A percentile compares a stretch with the other conserved stretches of the same genome.
These are phyloP conservation scores for Lophura nycthemera DNA, from an alignment of 2,113 vertebrate species.

Conservation along the genomic window DNA sequence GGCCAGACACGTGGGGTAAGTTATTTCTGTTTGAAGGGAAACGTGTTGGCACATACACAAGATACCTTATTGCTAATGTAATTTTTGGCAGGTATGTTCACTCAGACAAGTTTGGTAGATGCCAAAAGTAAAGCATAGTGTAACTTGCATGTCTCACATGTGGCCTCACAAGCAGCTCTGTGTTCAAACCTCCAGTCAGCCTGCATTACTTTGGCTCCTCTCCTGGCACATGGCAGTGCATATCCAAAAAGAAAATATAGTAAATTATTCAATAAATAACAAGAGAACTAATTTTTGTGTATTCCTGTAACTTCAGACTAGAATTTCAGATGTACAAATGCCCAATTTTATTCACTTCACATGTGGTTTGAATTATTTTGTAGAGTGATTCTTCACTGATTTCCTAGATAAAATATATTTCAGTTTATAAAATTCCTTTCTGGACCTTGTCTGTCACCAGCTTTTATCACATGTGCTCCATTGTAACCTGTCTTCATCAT, in stretches of 20 bases:
- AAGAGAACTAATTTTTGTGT: background rate
- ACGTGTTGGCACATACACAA: slow-evolving; percentile 15
- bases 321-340: slow-evolving; percentile 11
- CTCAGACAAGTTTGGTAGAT: background rate
- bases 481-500: slow-evolving; percentile 23
- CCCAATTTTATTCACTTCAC: background rate
- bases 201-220: background rate
- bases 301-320: background rate
- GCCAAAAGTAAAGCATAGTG: background rate
- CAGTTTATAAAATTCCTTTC: slow-evolving; percentile 18
- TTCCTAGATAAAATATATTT: slow-evolving; percentile 18
- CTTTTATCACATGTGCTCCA: slow-evolving; percentile 27
- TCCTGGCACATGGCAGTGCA: background rate
- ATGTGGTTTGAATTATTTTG: background rate
- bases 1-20: background rate
- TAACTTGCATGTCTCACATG: slow-evolving; percentile 18
- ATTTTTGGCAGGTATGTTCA: slow-evolving; percentile 51
- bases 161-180: background rate
- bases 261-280: background rate
- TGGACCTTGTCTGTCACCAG: slow-evolving; percentile 45
- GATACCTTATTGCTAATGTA: slow-evolving; percentile 48
- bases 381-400: background rate
- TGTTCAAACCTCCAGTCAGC: slow-evolving; percentile 13
- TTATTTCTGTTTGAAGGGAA: slow-evolving; percentile 48
- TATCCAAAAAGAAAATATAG: background rate